These are phyloP conservation scores for Neuroterus valhalla DNA, from an alignment of 1,140 invertebrate species.

Conservation along the genomic window DNA sequence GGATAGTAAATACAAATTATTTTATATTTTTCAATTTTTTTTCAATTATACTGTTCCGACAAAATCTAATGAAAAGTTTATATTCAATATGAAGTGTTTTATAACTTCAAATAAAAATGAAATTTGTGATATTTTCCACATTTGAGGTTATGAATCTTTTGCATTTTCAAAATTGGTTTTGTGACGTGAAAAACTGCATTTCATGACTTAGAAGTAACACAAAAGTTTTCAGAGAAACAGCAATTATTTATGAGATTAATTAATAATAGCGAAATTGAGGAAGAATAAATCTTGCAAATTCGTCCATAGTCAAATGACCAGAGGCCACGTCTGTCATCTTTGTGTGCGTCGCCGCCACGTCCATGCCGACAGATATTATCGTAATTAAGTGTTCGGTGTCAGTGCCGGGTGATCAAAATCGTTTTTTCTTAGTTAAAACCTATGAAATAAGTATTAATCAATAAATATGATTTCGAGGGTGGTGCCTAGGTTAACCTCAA, in stretches of 20 bases:
- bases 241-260: no score
- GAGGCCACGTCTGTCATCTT: conserved; percentile 42
- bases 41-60: no score
- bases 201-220: no score
- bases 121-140: background rate
- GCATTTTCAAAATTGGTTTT: no score
- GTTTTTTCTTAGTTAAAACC: conserved; percentile 18
- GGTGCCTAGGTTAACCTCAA: background rate
- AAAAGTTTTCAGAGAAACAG: no score
- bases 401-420: conserved; percentile 42
- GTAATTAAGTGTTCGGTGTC: background rate
- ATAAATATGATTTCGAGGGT: background rate
- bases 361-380: conserved; percentile 17
- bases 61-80: no score
- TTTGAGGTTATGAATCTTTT: background rate
- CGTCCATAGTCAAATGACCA: background rate
- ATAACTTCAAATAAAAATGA: no score
- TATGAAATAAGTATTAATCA: conserved; percentile 4
- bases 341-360: conserved; percentile 51
- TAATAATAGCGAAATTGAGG: no score
- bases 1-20: background rate
- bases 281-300: background rate
- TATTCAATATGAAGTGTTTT: no score
- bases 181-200: no score
- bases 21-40: background rate